Percentiles rank a stretch among this genome's conserved stretches.
Evolutionary conservation across 1,140 invertebrate species (phyloP).

Genomic region (Monochamus saltuarius): DNA sequence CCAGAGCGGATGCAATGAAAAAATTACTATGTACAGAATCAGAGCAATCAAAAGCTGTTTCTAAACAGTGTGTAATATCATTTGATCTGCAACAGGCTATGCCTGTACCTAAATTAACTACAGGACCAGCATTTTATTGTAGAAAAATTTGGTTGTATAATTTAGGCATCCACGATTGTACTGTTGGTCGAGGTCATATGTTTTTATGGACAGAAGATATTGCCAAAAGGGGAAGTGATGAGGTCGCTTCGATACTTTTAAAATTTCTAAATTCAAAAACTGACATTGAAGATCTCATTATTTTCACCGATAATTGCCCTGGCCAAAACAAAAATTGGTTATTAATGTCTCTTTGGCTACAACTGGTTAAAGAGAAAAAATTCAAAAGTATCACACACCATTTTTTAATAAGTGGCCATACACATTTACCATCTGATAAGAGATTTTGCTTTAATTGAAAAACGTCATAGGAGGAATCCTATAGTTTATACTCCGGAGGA

Average conservation of each 20-base stretch:
- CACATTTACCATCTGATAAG: too few relatives aligned
- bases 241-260: conserved; percentile 15
- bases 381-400: too few relatives aligned
- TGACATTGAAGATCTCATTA: conserved; percentile 17
- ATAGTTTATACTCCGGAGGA: too few relatives aligned
- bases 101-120: conserved; percentile 14
- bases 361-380: too few relatives aligned
- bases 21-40: not conserved
- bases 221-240: conserved; percentile 20
- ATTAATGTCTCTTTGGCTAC: too few relatives aligned
- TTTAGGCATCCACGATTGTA: conserved; percentile 22
- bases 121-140: conserved; percentile 19
- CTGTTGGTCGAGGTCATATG: conserved; percentile 15
- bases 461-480: too few relatives aligned
- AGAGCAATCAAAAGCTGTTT: too few relatives aligned
- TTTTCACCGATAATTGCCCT: conserved; percentile 28
- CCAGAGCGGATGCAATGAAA: not conserved
- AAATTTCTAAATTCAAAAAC: conserved; percentile 21
- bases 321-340: conserved; percentile 31
- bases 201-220: conserved; percentile 26
- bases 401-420: too few relatives aligned
- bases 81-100: conserved; percentile 17
- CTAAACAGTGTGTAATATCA: not conserved
- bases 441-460: too few relatives aligned
- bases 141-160: conserved; percentile 25